Conservation (phyloP, 2,113 vertebrate genomes). For the Ceratotherium simum region DNA sequence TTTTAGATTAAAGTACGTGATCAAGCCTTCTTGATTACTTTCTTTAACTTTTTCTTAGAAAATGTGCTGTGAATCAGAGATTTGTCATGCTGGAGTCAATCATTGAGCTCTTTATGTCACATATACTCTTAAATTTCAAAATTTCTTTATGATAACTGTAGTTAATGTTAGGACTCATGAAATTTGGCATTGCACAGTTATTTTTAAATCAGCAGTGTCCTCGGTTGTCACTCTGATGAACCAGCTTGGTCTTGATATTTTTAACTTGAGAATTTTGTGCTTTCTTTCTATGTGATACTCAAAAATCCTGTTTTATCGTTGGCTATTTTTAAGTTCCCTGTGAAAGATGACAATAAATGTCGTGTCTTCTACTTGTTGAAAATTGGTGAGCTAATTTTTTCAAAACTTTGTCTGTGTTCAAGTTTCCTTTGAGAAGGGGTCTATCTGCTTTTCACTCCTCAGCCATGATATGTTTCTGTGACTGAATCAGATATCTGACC, state of each 20-base stretch:
- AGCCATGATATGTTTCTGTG: not conserved
- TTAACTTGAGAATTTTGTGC: slow-evolving; percentile 36
- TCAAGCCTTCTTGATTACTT: not conserved
- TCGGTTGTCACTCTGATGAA: slow-evolving; percentile 44
- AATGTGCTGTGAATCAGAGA: not conserved
- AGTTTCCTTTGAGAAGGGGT: not conserved
- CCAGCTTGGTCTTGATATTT: slow-evolving; percentile 38
- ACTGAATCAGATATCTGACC: not conserved
- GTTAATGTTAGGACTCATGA: slow-evolving; percentile 6
- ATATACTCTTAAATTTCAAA: not conserved
- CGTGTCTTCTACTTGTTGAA: not conserved
- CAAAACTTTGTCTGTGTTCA: not conserved
- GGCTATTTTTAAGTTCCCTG: slow-evolving; percentile 15
- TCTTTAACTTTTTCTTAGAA: not conserved
- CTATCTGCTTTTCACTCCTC: not conserved
- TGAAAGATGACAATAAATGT: not conserved
- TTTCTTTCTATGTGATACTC: slow-evolving; percentile 1
- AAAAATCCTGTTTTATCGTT: slow-evolving; percentile 17
- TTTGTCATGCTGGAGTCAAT: not conserved
- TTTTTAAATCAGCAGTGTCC: slow-evolving; percentile 31
- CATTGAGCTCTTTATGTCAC: not conserved
- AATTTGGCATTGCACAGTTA: not conserved
- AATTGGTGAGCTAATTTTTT: not conserved
- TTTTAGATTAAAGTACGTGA: slow-evolving; percentile 29
- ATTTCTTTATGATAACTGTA: not conserved